phyloP scores from a whole-genome alignment of 2,113 vertebrate genomes.

The Syngnathoides biaculeatus region DNA sequence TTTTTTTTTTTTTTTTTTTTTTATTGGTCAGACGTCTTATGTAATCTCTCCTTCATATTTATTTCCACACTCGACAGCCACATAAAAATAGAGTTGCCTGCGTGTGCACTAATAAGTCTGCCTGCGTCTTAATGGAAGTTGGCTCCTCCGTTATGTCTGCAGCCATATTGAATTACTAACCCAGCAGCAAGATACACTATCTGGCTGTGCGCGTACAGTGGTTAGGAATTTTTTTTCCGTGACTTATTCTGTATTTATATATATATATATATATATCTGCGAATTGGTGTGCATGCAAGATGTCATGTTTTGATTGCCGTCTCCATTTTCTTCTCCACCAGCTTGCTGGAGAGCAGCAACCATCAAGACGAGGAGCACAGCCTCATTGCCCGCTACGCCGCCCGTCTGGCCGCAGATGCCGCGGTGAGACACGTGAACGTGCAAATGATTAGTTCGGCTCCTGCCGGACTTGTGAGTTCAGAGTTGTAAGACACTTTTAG shows the following conservation, averaged over 20 bases:
- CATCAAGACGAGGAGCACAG: slow-evolving; percentile 96
- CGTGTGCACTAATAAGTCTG: slow-evolving; percentile 11
- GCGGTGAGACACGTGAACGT: slow-evolving; percentile 77
- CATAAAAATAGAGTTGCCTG: slow-evolving; percentile 2
- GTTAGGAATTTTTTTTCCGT: neutral
- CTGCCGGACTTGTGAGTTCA: neutral
- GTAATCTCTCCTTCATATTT: slow-evolving; percentile 1
- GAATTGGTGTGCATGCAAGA: slow-evolving; percentile 12
- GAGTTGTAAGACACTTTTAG: no score
- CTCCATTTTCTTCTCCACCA: slow-evolving; percentile 60
- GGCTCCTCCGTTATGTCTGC: neutral
- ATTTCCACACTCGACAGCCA: neutral
- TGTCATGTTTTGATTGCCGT: slow-evolving; percentile 31
- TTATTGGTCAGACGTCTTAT: neutral
- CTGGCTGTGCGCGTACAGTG: neutral
- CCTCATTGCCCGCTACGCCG: slow-evolving; percentile 96
- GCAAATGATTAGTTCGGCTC: neutral
- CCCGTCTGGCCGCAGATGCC: slow-evolving; percentile 92
- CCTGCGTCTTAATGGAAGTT: neutral
- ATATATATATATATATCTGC: neutral
- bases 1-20: neutral
- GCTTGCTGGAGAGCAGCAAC: slow-evolving; percentile 87
- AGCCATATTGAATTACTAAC: neutral
- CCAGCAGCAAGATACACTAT: neutral
- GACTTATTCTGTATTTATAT: neutral